A percentile compares a stretch with the other conserved stretches of the same genome.
Evolutionary conservation across 2,797 vertebrate genomes (phyloP).

Genomic region (Salmo trutta): DNA sequence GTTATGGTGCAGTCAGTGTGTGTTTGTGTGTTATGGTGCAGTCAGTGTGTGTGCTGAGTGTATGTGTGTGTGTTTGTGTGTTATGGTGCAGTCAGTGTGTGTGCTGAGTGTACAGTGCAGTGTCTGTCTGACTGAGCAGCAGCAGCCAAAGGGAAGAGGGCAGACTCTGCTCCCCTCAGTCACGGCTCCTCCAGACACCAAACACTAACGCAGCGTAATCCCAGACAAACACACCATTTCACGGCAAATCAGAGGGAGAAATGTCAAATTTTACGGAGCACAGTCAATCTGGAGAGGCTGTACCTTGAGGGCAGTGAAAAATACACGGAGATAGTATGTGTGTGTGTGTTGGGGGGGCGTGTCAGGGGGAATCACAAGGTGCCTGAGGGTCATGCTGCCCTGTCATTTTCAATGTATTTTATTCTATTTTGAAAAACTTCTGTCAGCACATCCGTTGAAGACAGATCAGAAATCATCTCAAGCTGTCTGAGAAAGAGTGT

Average conservation of each 20-base stretch:
- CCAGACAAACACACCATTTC: constrained; percentile 74
- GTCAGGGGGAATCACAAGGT: constrained; percentile 13
- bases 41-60: background rate
- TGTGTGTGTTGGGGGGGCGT: background rate
- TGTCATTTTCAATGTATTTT: constrained; percentile 44
- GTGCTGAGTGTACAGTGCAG: constrained; percentile 45
- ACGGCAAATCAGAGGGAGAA: constrained; percentile 74
- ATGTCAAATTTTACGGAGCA: constrained; percentile 75
- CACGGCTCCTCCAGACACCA: constrained; percentile 46
- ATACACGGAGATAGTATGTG: background rate
- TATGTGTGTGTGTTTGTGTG: background rate
- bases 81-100: constrained; percentile 18
- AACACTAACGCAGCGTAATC: constrained; percentile 65
- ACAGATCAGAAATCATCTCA: constrained; percentile 33
- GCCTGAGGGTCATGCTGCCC: constrained; percentile 34
- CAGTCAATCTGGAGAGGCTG: constrained; percentile 49
- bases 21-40: background rate
- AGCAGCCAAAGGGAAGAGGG: constrained; percentile 18
- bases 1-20: too few relatives aligned
- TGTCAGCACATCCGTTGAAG: constrained; percentile 46
- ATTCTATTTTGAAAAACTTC: constrained; percentile 44
- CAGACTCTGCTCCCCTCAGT: constrained; percentile 22
- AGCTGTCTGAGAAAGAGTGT: constrained; percentile 35
- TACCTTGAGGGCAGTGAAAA: constrained; percentile 4
- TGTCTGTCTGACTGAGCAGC: constrained; percentile 24